phyloP scores from a whole-genome alignment of 2,113 vertebrate genomes.

The Pedionomus torquatus region DNA sequence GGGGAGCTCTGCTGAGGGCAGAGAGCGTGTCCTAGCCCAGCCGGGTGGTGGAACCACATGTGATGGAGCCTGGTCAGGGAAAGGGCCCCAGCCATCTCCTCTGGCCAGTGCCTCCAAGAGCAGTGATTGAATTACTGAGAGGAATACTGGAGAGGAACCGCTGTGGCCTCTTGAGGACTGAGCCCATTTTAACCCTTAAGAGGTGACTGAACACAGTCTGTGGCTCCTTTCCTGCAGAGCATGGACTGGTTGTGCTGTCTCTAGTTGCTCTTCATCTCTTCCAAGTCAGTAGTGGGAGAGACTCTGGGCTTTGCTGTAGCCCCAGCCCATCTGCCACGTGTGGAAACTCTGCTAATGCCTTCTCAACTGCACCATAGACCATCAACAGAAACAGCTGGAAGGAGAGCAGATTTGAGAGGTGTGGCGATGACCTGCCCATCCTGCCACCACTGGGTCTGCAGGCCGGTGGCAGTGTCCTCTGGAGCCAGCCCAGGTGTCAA shows the following conservation, averaged over 20 bases:
- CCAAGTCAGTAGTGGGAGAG: neutral
- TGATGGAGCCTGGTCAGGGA: neutral
- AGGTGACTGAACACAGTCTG: neutral
- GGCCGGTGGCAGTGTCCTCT: neutral
- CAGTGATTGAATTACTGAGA: neutral
- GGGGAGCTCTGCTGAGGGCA: neutral
- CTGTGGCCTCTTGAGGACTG: neutral
- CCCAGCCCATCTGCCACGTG: neutral
- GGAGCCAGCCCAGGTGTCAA: neutral
- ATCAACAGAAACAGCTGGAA: neutral
- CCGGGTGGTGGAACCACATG: neutral
- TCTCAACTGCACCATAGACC: neutral
- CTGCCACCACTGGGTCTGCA: neutral
- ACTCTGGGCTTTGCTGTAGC: neutral
- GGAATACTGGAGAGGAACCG: neutral
- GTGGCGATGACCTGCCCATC: neutral
- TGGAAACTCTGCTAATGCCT: neutral
- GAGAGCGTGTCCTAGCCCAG: neutral
- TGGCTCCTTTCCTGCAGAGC: neutral
- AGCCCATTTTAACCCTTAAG: neutral
- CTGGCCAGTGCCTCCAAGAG: neutral
- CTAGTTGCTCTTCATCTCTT: neutral
- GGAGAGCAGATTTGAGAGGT: neutral
- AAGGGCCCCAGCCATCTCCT: neutral
- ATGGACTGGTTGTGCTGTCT: neutral